Conservation (phyloP, 2,113 vertebrate species). For the Coregonus clupeaformis region DNA sequence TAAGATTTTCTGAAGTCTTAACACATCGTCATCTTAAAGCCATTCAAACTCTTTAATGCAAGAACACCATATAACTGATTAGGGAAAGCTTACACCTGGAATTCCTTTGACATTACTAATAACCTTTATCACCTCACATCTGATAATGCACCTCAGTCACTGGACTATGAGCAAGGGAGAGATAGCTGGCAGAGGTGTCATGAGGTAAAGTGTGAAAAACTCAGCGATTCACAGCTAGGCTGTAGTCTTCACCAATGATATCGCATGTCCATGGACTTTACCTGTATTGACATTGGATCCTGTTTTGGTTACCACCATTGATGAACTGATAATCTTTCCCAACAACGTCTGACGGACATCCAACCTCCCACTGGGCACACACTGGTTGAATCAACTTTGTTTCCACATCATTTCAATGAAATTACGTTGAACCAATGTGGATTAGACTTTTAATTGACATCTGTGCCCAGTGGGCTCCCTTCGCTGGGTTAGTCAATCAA, state of each 20-base stretch:
- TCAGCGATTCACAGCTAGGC: no score
- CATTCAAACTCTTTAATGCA: background rate
- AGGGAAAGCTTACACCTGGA: background rate
- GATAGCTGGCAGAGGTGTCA: slow-evolving; percentile 28
- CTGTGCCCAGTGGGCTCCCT: no score
- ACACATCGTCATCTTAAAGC: background rate
- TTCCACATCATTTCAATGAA: no score
- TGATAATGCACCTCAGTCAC: background rate
- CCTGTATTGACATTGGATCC: background rate
- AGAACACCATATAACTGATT: background rate
- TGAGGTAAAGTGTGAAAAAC: background rate
- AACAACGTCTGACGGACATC: no score
- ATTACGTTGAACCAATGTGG: no score
- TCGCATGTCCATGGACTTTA: background rate
- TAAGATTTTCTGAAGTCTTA: no score
- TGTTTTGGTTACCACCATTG: background rate
- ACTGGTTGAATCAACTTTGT: no score
- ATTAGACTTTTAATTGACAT: no score
- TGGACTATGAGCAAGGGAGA: slow-evolving; percentile 53
- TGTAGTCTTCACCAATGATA: no score
- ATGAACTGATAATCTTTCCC: no score
- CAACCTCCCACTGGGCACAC: no score
- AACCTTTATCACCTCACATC: slow-evolving; percentile 37
- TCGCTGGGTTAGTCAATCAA: no score
- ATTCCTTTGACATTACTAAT: background rate